Conservation (phyloP, 2,113 vertebrate species). For the Tupaia tana region DNA sequence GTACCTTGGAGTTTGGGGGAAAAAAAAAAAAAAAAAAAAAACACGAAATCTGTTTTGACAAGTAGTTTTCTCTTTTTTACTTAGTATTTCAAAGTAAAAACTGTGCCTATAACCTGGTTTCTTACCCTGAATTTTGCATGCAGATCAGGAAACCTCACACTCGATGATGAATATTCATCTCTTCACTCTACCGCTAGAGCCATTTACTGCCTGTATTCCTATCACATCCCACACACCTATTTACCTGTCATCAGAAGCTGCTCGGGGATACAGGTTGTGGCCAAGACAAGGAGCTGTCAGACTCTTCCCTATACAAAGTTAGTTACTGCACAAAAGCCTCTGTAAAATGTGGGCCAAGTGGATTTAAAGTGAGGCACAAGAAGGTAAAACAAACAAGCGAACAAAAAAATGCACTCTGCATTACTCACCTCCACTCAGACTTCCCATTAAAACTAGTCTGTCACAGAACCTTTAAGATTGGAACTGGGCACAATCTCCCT, state of each 20-base stretch:
- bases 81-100: slow-evolving; percentile 20
- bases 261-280: not conserved
- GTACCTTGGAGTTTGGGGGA: not conserved
- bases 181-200: not conserved
- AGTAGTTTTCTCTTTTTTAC: not conserved
- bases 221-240: not conserved
- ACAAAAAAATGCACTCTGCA: no score
- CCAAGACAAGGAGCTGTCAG: not conserved
- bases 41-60: not conserved
- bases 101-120: not conserved
- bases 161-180: not conserved
- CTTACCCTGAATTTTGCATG: not conserved
- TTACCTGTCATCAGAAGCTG: not conserved
- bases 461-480: not conserved
- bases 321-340: not conserved
- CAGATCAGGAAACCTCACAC: not conserved
- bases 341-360: not conserved
- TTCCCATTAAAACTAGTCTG: not conserved
- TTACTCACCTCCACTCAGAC: not conserved
- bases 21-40: not conserved
- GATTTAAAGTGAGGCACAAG: not conserved
- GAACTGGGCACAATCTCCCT: not conserved
- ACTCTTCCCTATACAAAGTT: not conserved
- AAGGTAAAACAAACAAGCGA: not conserved
- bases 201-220: no score